phyloP scores from a whole-genome alignment of 2,113 vertebrate genomes.

The Athene noctua region DNA sequence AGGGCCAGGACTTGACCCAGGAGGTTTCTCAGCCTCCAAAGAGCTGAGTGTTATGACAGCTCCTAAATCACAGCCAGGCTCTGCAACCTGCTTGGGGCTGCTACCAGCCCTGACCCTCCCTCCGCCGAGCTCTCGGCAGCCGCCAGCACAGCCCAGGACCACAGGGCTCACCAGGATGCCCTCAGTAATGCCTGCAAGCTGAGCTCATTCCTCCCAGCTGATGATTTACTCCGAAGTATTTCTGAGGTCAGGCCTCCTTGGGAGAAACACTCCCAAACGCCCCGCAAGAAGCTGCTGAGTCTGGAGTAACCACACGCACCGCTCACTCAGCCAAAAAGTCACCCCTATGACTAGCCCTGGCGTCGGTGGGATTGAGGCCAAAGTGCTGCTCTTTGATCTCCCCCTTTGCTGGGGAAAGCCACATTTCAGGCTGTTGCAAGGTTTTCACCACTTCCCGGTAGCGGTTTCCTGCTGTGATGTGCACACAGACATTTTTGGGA shows the following conservation, averaged over 20 bases:
- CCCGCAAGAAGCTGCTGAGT: neutral
- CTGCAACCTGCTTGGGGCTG: neutral
- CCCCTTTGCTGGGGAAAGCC: neutral
- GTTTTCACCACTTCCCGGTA: constrained; percentile 5
- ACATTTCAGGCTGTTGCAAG: neutral
- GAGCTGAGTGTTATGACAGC: neutral
- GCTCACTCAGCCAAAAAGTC: neutral
- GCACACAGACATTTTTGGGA: neutral
- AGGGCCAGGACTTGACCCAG: neutral
- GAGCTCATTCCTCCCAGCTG: constrained; percentile 15
- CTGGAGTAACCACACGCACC: neutral
- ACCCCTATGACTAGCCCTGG: neutral
- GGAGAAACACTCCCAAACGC: neutral
- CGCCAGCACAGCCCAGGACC: neutral
- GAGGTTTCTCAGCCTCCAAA: neutral
- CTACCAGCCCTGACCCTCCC: fast-evolving
- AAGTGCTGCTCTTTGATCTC: neutral
- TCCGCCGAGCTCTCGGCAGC: fast-evolving
- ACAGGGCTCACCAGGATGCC: neutral
- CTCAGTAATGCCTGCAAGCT: neutral
- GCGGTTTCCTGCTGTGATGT: constrained; percentile 35
- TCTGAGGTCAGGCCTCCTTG: neutral
- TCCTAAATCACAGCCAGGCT: neutral
- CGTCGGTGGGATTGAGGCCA: neutral
- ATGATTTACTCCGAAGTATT: neutral